Evolutionary conservation across 2,797 vertebrate species (phyloP).

Genomic region (Cynopterus sphinx): DNA sequence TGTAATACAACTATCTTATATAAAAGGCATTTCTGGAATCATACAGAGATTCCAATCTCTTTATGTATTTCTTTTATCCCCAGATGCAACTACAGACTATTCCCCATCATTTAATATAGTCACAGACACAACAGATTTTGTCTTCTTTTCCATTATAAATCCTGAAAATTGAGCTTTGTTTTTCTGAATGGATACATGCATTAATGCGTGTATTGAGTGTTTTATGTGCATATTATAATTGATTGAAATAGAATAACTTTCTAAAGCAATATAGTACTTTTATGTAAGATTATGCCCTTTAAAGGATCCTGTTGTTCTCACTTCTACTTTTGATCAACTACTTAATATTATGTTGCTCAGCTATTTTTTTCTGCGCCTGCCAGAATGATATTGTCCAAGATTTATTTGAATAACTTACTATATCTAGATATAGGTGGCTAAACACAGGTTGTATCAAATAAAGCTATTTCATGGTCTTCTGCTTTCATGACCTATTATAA

Average conservation of each 20-base stretch:
- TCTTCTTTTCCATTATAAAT: constrained; percentile 33
- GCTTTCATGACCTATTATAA: constrained; percentile 61
- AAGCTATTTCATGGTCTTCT: constrained; percentile 53
- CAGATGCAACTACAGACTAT: background rate
- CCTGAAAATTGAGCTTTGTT: constrained; percentile 5
- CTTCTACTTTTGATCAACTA: background rate
- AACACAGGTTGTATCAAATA: constrained; percentile 5
- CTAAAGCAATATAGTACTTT: constrained; percentile 35
- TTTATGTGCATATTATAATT: constrained; percentile 26
- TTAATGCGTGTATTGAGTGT: background rate
- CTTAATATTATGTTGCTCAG: background rate
- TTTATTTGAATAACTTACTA: constrained; percentile 51
- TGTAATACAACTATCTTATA: constrained; percentile 1
- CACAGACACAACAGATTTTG: background rate
- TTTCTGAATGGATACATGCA: background rate
- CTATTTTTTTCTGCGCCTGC: constrained; percentile 5
- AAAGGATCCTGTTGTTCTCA: background rate
- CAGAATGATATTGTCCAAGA: background rate
- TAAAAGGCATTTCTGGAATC: constrained; percentile 28
- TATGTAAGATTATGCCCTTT: constrained; percentile 1
- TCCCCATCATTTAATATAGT: background rate
- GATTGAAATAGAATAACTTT: constrained; percentile 16
- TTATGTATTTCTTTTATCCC: constrained; percentile 5
- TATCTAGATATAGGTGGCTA: constrained; percentile 30
- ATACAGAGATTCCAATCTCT: constrained; percentile 14